phyloP scores from a whole-genome alignment of 2,113 vertebrate genomes.

The Solea solea region DNA sequence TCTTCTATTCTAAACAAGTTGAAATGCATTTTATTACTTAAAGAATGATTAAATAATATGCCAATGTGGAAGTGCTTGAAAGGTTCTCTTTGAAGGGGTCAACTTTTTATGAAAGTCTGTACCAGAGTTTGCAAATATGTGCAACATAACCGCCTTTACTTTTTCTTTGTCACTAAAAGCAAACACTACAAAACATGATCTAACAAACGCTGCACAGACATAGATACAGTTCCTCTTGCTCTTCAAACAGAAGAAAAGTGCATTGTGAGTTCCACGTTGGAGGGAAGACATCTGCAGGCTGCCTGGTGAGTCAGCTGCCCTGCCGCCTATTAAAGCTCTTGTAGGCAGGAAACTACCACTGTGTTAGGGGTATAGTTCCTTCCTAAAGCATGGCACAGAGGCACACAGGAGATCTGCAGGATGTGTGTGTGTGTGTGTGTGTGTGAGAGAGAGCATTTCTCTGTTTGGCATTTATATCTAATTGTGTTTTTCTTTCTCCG shows the following conservation, averaged over 20 bases:
- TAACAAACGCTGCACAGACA: no score
- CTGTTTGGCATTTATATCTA: not conserved
- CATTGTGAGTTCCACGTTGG: conserved; percentile 49
- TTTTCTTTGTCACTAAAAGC: no score
- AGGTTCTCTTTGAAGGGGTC: no score
- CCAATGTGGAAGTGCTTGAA: no score
- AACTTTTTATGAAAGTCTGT: no score
- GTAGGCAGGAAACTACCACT: conserved; percentile 69
- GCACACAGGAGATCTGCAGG: conserved; percentile 68
- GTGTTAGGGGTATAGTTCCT: conserved; percentile 70
- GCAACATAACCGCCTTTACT: no score
- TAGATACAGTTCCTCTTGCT: conserved; percentile 1
- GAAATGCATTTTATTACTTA: no score
- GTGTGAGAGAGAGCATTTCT: not conserved
- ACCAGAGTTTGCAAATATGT: no score
- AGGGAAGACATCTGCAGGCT: conserved; percentile 51
- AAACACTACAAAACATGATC: no score
- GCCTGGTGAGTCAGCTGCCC: conserved; percentile 60
- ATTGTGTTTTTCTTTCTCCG: not conserved
- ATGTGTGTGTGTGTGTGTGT: conserved; percentile 37
- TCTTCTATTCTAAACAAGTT: no score
- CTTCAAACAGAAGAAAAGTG: conserved; percentile 44
- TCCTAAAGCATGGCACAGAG: conserved; percentile 65
- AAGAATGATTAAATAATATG: not conserved
- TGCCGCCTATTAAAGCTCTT: conserved; percentile 53